These are phyloP conservation scores for Staurois parvus DNA, from an alignment of 2,797 vertebrate genomes.

Conservation along the genomic window DNA sequence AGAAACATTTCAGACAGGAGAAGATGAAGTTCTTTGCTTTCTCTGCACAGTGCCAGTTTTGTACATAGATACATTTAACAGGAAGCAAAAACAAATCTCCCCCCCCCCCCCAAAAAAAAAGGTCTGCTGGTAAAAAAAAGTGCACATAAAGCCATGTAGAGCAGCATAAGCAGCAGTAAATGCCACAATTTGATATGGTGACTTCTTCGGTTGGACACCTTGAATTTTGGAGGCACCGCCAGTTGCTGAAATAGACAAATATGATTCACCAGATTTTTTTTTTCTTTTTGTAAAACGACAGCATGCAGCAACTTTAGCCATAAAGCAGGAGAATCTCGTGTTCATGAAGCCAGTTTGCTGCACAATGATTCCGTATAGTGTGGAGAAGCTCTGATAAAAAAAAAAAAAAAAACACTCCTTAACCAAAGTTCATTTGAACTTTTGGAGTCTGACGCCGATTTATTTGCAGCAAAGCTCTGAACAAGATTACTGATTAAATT, in stretches of 20 bases:
- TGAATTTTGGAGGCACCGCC: not conserved
- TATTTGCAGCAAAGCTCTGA: no score
- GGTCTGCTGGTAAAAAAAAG: slow-evolving; percentile 37
- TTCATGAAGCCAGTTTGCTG: not conserved
- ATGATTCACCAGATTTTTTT: not conserved
- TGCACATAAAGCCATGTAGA: slow-evolving; percentile 62
- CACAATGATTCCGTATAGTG: not conserved
- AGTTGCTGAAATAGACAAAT: not conserved
- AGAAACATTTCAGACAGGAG: slow-evolving; percentile 38
- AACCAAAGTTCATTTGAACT: no score
- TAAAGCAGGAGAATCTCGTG: not conserved
- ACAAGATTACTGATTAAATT: no score
- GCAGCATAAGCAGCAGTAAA: not conserved
- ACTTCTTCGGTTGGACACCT: not conserved
- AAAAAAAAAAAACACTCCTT: no score
- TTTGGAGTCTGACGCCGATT: no score
- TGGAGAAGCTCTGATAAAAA: no score
- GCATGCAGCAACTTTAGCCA: not conserved
- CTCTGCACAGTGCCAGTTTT: slow-evolving; percentile 35
- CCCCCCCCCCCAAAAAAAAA: not conserved
- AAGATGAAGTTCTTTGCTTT: not conserved
- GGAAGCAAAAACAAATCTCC: not conserved
- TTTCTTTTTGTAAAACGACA: not conserved
- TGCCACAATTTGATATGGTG: not conserved
- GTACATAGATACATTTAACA: not conserved